A percentile compares a stretch with the other conserved stretches of the same genome.
phyloP scores from a whole-genome alignment of 2,797 vertebrate genomes.

The Macropodus opercularis region DNA sequence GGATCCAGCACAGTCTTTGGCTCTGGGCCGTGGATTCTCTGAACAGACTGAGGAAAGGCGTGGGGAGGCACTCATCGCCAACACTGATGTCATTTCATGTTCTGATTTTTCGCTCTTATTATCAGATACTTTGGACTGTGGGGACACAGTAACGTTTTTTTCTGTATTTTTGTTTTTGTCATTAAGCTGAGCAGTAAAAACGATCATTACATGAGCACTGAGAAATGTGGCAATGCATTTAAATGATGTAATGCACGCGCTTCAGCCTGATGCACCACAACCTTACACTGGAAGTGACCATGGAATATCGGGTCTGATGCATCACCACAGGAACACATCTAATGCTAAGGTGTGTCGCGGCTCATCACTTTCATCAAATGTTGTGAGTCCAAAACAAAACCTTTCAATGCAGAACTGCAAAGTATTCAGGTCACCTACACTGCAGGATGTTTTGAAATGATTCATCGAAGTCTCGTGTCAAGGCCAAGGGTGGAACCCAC shows the following conservation, averaged over 20 bases:
- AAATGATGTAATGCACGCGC: not conserved
- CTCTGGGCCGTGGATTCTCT: slow-evolving; percentile 36
- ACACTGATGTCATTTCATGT: slow-evolving; percentile 46
- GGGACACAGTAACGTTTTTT: slow-evolving; percentile 4
- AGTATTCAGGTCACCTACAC: too few relatives aligned
- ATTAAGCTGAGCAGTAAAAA: not conserved
- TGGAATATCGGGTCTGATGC: too few relatives aligned
- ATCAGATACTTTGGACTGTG: slow-evolving; percentile 5
- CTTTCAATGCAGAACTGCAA: too few relatives aligned
- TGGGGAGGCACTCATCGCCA: slow-evolving; percentile 32
- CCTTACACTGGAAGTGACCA: too few relatives aligned
- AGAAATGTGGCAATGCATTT: not conserved
- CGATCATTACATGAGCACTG: not conserved
- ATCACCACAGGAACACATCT: too few relatives aligned
- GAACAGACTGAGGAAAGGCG: slow-evolving; percentile 41
- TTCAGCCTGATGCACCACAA: not conserved
- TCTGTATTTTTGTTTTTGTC: slow-evolving; percentile 1
- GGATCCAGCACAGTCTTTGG: slow-evolving; percentile 36
- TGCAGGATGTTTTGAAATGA: too few relatives aligned
- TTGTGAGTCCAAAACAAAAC: too few relatives aligned
- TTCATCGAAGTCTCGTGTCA: too few relatives aligned
- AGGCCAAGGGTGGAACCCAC: too few relatives aligned
- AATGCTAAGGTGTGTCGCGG: too few relatives aligned
- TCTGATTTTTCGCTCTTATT: slow-evolving; percentile 35
- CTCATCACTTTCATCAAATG: too few relatives aligned